These are phyloP conservation scores for Pedetes capensis DNA, from an alignment of 2,113 vertebrate genomes.

Conservation along the genomic window DNA sequence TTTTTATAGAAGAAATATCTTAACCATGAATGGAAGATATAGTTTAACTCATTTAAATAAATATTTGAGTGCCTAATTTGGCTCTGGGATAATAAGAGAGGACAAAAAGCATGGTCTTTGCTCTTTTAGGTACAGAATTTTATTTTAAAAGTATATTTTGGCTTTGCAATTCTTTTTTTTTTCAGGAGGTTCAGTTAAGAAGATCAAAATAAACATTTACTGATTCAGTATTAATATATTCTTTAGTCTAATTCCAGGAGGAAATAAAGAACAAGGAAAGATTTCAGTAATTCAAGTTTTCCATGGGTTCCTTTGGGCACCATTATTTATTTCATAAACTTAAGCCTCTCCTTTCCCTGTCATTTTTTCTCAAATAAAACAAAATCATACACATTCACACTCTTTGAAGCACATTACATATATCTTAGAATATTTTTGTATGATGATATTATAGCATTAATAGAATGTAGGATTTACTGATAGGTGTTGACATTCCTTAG, in stretches of 20 bases:
- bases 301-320: background rate
- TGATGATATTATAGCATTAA: background rate
- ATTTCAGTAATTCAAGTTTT: background rate
- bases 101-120: background rate
- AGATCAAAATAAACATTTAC: background rate
- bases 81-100: background rate
- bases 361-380: background rate
- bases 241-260: background rate
- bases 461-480: background rate
- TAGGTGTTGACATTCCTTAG: background rate
- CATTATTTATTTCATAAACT: background rate
- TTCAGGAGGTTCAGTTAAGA: background rate
- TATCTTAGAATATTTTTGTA: background rate
- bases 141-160: background rate
- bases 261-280: background rate
- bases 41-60: background rate
- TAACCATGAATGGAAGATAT: background rate
- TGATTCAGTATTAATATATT: background rate
- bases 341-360: background rate
- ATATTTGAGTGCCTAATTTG: background rate
- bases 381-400: background rate
- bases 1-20: conserved; percentile 32
- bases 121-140: background rate
- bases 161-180: background rate
- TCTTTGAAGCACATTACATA: background rate